Evolutionary conservation across 2,797 vertebrate species (phyloP).

Genomic region (Eutrigla gurnardus): DNA sequence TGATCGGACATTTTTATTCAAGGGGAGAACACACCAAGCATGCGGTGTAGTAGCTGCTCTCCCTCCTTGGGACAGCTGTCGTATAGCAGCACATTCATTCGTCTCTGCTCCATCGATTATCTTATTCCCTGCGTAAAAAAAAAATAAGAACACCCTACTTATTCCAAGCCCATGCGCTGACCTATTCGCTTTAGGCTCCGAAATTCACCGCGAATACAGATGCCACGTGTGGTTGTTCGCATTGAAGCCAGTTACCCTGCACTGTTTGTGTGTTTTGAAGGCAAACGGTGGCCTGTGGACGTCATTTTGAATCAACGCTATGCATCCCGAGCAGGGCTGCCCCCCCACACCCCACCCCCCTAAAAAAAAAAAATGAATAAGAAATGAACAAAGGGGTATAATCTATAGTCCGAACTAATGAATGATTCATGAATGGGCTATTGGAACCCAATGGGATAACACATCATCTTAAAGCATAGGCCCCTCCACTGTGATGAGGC

Average conservation of each 20-base stretch:
- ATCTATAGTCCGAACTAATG: conserved; percentile 69
- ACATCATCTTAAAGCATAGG: conserved; percentile 68
- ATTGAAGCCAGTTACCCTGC: conserved; percentile 51
- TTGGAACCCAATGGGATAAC: conserved; percentile 75
- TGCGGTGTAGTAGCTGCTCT: conserved; percentile 76
- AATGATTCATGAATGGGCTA: conserved; percentile 81
- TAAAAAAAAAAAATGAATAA: conserved; percentile 60
- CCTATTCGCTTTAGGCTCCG: conserved; percentile 45
- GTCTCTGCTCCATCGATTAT: conserved; percentile 76
- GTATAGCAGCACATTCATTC: conserved; percentile 72
- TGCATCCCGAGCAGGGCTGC: conserved; percentile 65
- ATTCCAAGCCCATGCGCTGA: conserved; percentile 50
- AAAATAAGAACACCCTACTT: conserved; percentile 56
- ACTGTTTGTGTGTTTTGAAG: conserved; percentile 73
- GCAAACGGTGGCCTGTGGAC: conserved; percentile 74
- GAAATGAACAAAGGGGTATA: conserved; percentile 63
- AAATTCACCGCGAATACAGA: conserved; percentile 51
- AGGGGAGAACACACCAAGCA: conserved; percentile 65
- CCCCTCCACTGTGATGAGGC: conserved; percentile 56
- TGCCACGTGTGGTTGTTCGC: conserved; percentile 74
- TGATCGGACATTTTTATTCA: conserved; percentile 72
- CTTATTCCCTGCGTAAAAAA: conserved; percentile 63
- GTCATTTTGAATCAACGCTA: conserved; percentile 78
- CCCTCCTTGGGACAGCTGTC: conserved; percentile 80
- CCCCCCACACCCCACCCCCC: conserved; percentile 9